Base-by-base conservation (phyloP, 1,140 invertebrate species). In the Monochamus saltuarius region DNA sequence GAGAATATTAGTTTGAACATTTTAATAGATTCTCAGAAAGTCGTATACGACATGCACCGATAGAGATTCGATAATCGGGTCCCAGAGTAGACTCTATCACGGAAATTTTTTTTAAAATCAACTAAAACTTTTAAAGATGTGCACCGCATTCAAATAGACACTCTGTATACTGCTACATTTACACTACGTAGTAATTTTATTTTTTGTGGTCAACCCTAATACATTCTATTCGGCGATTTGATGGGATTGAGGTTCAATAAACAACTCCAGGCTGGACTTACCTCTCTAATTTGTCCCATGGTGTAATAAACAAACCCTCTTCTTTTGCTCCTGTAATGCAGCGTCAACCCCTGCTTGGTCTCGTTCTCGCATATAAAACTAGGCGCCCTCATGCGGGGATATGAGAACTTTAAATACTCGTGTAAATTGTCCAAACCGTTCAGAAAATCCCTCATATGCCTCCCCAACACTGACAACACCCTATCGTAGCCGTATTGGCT, bases 331-430 rank as follows among this genome's bases (percentile, higher is more conserved):
- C 95, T 83, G 75, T 97, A 97, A 78, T 98, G 95, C 37, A 98
- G 81, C 0, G 92, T 94, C 42, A 98, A 80, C 2, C 96, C 95
- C 73, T 91, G 88, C 50, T 89, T 84, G 0, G 91, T 93, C 77
- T 99, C 96, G 72, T 95, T 94, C 77, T 97, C 94, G 72, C 95
- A 96, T 66, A 97, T 97, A 74, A 98, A 98, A 53, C 93, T 96
- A 1, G 96, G 96, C 0, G 96, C 94, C 61, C 87, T 79, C 85
- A 96, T 90, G 68, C 92, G 83, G 0, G 95, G 95, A 75, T 98
- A 98, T 19, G 94, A 97, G 79, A 97, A 95, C 77, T 95, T 95
- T 2, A 99, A 81, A 76, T 99, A 98, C 75, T 98, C 95, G 75
- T 99, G 96, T 29, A 98, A 82, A 81, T 98, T 98, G 78, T 98